phyloP scores from a whole-genome alignment of 2,888 invertebrate species.

The Heteromurus nitidus region DNA sequence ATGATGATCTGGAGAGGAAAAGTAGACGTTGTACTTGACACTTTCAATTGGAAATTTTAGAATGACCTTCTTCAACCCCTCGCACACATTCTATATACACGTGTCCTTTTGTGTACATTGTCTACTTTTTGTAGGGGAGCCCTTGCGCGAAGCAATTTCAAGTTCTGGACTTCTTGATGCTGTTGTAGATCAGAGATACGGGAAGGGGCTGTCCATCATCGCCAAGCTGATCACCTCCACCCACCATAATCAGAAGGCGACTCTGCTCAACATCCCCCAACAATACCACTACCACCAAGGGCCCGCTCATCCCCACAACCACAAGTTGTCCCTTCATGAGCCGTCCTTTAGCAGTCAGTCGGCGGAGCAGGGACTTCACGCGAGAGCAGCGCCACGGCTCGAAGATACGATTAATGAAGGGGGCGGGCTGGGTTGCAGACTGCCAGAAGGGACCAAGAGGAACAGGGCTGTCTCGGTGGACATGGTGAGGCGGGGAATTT shows the following conservation, averaged over 20 bases:
- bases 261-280: conserved; percentile 54
- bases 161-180: conserved; percentile 52
- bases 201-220: conserved; percentile 44
- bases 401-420: conserved; percentile 47
- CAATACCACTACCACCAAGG: conserved; percentile 51
- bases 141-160: conserved; percentile 50
- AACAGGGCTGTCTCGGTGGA: conserved; percentile 51
- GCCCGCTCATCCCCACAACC: conserved; percentile 47
- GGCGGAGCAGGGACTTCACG: conserved; percentile 36
- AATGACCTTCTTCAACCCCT: no score
- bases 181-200: conserved; percentile 53
- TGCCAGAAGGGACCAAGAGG: conserved; percentile 50
- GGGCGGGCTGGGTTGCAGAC: background rate
- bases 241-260: conserved; percentile 23
- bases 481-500: conserved; percentile 51
- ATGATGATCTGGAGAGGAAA: background rate
- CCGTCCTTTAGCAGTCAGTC: conserved; percentile 45
- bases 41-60: background rate
- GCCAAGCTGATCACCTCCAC: conserved; percentile 34
- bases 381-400: conserved; percentile 36
- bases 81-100: conserved; percentile 9
- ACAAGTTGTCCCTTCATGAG: conserved; percentile 42
- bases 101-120: background rate
- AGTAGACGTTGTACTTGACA: background rate
- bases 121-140: conserved; percentile 37